These are phyloP conservation scores for Pteropus rufus DNA, from an alignment of 2,797 vertebrate species.

Conservation along the genomic window DNA sequence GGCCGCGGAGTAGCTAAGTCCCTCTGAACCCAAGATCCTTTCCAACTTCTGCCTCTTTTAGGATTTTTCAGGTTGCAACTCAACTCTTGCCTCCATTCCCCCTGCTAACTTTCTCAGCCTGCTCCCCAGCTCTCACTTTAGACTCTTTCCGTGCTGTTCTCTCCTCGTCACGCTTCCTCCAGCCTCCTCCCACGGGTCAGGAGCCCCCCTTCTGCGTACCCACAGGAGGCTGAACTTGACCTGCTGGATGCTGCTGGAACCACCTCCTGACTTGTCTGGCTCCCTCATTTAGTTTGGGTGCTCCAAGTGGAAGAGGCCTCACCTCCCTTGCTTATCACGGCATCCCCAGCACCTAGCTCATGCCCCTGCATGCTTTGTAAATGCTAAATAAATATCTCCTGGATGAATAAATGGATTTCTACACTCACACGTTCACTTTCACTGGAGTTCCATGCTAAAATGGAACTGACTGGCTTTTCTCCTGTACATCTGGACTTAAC, in stretches of 20 bases:
- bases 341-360: rapidly evolving
- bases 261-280: background rate
- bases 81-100: background rate
- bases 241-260: background rate
- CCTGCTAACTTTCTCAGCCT: background rate
- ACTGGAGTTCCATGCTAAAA: background rate
- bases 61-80: background rate
- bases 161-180: background rate
- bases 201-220: background rate
- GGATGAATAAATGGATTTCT: background rate
- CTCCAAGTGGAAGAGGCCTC: background rate
- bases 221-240: background rate
- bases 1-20: rapidly evolving
- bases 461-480: background rate
- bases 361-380: background rate
- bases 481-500: background rate
- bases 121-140: background rate
- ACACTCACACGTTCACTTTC: background rate
- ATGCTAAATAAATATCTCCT: background rate
- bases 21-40: background rate
- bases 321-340: background rate
- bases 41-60: background rate
- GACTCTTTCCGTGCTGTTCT: background rate
- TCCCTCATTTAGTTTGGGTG: background rate
- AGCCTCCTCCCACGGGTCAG: too few relatives aligned